Evolutionary conservation across 92 coral and sea anemone species (phyloP), one percentile per base, ranked within the genome.

Genomic region (Porites cylindrica): DNA sequence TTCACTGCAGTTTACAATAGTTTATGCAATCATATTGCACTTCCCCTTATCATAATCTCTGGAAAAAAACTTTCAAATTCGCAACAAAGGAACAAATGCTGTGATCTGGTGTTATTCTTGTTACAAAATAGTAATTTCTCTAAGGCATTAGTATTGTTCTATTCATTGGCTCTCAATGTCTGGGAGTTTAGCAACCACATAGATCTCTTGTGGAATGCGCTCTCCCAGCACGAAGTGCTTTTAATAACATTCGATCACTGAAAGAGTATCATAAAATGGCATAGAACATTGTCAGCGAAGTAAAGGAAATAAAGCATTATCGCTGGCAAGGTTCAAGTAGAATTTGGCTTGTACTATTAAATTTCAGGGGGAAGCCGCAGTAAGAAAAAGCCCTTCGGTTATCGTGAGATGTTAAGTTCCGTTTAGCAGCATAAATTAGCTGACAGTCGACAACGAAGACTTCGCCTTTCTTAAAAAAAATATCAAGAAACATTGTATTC

Each of bases 181-280:
- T 6, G 63, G 77, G 77, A 17, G 85, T 20, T 43, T 32, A 81
- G 85, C 85, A 81, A 81, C 85, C 5, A 10, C 23, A 18, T 38
- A 58, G 18, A 10, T 21, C 52, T 51, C 53, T 18, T 6, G 24
- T 67, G 77, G 85, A 43, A 81, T 81, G 85, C 59, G 21, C n/a
- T 16, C 47, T 38, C 47, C 47, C 47, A 38, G 47, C 47, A 38
- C 47, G 47, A 38, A 38, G 47, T 26, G 21, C 61, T 52, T 13
- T 13, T 63, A 52, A 62, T 56, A 75, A 52, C n/a, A 5, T 19
- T 21, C 16, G 51, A 47, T 62, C 21, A 63, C 78, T 52, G 60
- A 52, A 61, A 43, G 24, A 18, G 3, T 14, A 9, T 18, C 38
- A 21, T 60, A 50, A 50, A 43, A 51, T 2, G 23, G 50, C 7